Evolutionary conservation across 2,888 invertebrate species (phyloP), one percentile per base, ranked within the genome.

Genomic region (Drosophila tripunctata): DNA sequence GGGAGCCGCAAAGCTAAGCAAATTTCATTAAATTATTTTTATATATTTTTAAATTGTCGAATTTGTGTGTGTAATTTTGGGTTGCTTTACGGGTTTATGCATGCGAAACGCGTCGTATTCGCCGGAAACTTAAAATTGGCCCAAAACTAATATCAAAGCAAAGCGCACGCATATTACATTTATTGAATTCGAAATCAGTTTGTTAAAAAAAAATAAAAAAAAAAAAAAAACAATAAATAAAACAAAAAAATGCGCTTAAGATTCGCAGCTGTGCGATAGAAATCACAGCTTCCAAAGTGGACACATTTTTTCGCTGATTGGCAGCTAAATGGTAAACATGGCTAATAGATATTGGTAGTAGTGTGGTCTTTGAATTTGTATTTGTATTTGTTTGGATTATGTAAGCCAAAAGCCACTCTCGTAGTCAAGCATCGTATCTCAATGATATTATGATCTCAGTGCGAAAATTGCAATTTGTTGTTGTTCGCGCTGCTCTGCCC

Each of bases 391-490:
- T 27, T 10, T 27, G 51, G 38, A 64, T 80, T 80, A 83, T 80
- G 77, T 67, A 63, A 62, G 67, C 35, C 55, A 55, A 33, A 44
- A 43, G 21, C 19, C 22, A 55, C 40, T 40, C 40, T 36, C 30
- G 44, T 4, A 61, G 30, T 50, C 27, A 30, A 12, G 31, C 22
- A 17, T 52, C 63, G 72, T 75, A 78, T 67, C 62, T 84, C 67
- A 57, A 69, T 64, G 66, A 68, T 80, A 75, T 87, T 81, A 84
- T 87, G 87, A 81, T 84, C 87, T 81, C 68, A 84, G 81, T 78
- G 87, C 81, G 87, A 87, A 81, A 84, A 71, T 50, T 63, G 67
- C 70, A 65, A 67, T 44, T 64, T 69, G 57, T 61, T 65, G 75
- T 55, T 71, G 70, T 21, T 10, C 24, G 57, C 66, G 43, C 24